These are phyloP conservation scores for Pristionchus arcanus DNA, from an alignment of 2,888 invertebrate genomes.

Conservation along the genomic window DNA sequence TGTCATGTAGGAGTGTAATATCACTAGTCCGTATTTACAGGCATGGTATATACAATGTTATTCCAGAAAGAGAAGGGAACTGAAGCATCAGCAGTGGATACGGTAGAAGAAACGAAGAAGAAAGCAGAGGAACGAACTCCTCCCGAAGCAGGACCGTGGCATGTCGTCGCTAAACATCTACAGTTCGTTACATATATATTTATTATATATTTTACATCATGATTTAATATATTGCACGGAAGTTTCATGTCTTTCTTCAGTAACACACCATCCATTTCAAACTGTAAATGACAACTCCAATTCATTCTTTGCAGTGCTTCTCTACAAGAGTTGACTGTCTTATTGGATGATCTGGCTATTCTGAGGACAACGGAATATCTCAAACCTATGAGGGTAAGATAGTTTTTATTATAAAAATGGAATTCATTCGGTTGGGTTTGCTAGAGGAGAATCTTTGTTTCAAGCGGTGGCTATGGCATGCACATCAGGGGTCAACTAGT, in stretches of 20 bases:
- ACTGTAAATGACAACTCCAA: background rate
- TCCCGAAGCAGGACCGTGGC: constrained; percentile 78
- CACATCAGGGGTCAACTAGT: too few species aligned
- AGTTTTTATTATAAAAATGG: too few species aligned
- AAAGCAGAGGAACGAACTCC: constrained; percentile 61
- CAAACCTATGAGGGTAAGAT: constrained; percentile 57
- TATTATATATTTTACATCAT: too few species aligned
- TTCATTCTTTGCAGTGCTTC: constrained; percentile 67
- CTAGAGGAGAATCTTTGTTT: too few species aligned
- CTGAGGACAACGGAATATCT: constrained; percentile 68
- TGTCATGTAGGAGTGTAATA: constrained; percentile 52
- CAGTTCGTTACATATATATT: constrained; percentile 67
- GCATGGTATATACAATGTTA: background rate
- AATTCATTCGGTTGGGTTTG: too few species aligned
- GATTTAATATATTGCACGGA: too few species aligned
- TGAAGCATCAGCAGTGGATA: background rate
- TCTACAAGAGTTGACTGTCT: constrained; percentile 73
- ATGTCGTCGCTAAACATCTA: constrained; percentile 75
- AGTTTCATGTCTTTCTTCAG: background rate
- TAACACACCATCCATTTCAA: background rate
- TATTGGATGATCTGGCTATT: constrained; percentile 72
- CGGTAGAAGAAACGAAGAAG: constrained; percentile 24
- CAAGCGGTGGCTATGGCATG: too few species aligned
- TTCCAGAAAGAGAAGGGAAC: constrained; percentile 53
- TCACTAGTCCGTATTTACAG: background rate